A percentile compares a stretch with the other conserved stretches of the same genome.
Conservation (phyloP, 2,888 invertebrate species). For the Pollenia angustigena region DNA sequence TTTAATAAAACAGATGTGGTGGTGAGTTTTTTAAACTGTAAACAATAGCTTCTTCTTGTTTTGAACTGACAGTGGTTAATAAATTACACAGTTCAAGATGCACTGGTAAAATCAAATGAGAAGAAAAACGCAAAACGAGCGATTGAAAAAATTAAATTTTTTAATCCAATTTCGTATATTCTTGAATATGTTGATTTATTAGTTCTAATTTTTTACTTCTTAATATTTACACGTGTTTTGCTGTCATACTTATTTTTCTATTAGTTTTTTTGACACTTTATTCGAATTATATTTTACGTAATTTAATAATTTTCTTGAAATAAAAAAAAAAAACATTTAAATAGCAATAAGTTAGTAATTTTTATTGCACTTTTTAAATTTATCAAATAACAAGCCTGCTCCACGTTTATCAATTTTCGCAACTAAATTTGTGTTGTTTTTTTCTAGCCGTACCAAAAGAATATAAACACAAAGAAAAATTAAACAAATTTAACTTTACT, state of each 20-base stretch:
- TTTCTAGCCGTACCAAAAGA: constrained; percentile 28
- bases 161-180: background rate
- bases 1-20: constrained; percentile 36
- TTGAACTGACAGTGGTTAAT: constrained; percentile 10
- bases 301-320: too few species aligned
- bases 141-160: background rate
- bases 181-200: too few species aligned
- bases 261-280: too few species aligned
- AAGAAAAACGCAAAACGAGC: background rate
- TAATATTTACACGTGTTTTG: too few species aligned
- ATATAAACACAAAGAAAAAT: constrained; percentile 42
- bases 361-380: background rate
- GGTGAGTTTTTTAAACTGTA: background rate
- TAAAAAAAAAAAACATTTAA: too few species aligned
- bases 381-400: constrained; percentile 22
- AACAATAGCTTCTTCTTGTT: constrained; percentile 51
- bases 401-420: constrained; percentile 47
- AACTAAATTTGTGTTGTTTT: constrained; percentile 44
- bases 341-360: too few species aligned
- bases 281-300: too few species aligned
- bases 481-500: constrained; percentile 1
- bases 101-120: constrained; percentile 3
- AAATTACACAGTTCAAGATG: constrained; percentile 41
- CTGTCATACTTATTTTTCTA: too few species aligned
- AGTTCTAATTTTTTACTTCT: too few species aligned